Conservation (phyloP, 2,797 vertebrate species). For the Sardinella longiceps region DNA sequence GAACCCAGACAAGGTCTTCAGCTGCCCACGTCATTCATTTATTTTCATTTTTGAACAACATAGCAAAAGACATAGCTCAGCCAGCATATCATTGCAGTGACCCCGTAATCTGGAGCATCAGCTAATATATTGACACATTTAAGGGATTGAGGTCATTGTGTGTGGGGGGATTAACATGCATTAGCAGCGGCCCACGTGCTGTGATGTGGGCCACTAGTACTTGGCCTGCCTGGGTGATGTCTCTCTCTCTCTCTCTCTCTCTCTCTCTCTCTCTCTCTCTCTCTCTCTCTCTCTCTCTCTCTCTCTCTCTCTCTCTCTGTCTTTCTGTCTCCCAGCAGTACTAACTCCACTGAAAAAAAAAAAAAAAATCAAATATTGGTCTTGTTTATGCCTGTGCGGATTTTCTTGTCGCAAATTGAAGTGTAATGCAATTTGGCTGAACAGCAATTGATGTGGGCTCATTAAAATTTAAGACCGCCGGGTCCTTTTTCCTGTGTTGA, state of each 20-base stretch:
- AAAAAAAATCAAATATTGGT: neutral
- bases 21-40: neutral
- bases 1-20: neutral
- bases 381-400: neutral
- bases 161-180: constrained; percentile 76
- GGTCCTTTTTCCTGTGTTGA: neutral
- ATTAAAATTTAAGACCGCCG: neutral
- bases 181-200: constrained; percentile 66
- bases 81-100: constrained; percentile 64
- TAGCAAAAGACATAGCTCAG: constrained; percentile 44
- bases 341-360: neutral
- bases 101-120: constrained; percentile 73
- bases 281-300: neutral
- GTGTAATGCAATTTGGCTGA: constrained; percentile 13
- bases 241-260: neutral
- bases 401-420: neutral
- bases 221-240: constrained; percentile 26
- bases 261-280: constrained; percentile 24
- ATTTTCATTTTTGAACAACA: constrained; percentile 20
- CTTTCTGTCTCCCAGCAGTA: neutral
- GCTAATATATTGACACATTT: constrained; percentile 77
- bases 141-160: constrained; percentile 81
- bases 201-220: constrained; percentile 63
- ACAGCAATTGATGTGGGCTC: constrained; percentile 7
- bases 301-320: constrained; percentile 6